Conservation (phyloP, 2,113 vertebrate species). For the Macquaria ambigua region DNA sequence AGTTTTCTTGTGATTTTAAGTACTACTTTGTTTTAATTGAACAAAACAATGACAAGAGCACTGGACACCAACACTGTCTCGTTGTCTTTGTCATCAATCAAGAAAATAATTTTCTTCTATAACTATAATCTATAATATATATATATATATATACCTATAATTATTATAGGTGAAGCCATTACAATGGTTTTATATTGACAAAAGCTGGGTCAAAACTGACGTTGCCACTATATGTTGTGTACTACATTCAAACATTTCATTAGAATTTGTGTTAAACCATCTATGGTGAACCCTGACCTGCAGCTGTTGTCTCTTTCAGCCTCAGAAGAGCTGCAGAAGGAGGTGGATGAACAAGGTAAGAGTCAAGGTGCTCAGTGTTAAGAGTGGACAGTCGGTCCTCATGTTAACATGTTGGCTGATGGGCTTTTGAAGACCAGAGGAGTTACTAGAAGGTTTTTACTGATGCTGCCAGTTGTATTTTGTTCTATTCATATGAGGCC, state of each 20-base stretch:
- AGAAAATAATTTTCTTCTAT: not conserved
- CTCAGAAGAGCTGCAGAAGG: slow-evolving; percentile 68
- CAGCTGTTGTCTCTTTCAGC: slow-evolving; percentile 64
- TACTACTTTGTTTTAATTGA: not conserved
- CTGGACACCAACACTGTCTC: no score
- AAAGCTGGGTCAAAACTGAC: not conserved
- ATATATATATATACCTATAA: no score
- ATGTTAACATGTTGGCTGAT: not conserved
- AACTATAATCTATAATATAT: no score
- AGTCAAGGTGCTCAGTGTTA: not conserved
- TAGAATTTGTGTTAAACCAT: not conserved
- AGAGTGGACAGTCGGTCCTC: not conserved
- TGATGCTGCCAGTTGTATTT: no score
- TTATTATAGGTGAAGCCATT: not conserved
- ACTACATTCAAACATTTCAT: not conserved
- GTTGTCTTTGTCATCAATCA: not conserved
- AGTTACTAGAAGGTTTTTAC: no score
- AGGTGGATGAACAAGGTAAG: slow-evolving; percentile 76
- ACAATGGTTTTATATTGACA: not conserved
- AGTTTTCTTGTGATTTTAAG: no score
- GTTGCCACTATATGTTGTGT: not conserved
- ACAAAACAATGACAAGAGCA: not conserved
- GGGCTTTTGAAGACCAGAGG: no score
- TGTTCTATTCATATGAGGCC: not conserved
- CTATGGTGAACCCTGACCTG: slow-evolving; percentile 16